Evolutionary conservation across 2,113 vertebrate species (phyloP).

Genomic region (Amia ocellicauda): DNA sequence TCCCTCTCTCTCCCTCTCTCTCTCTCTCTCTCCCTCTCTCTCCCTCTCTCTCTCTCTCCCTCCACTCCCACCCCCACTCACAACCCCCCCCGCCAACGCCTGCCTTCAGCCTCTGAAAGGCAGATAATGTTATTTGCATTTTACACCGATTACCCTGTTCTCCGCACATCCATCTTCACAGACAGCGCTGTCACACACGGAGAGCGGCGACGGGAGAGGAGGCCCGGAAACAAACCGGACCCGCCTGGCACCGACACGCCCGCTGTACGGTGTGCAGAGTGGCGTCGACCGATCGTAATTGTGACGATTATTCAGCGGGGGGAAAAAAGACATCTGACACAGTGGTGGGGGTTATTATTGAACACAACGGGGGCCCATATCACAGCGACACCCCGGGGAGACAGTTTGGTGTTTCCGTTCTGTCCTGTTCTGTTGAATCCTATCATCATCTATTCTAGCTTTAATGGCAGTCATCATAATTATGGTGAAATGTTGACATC

Average conservation of each 20-base stretch:
- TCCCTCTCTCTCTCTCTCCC: neutral
- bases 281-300: no score
- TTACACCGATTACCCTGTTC: neutral
- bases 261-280: neutral
- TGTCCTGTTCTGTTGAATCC: no score
- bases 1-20: constrained; percentile 8
- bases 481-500: no score
- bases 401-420: no score
- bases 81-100: neutral
- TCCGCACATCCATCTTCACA: neutral
- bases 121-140: constrained; percentile 7
- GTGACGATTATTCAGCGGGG: no score
- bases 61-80: neutral
- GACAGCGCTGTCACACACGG: neutral
- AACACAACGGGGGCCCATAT: no score
- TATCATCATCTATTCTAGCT: no score
- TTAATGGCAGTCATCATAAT: no score
- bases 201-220: neutral
- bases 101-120: constrained; percentile 23
- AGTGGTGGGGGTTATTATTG: no score
- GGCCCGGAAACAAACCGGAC: neutral
- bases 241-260: neutral
- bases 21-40: constrained; percentile 32
- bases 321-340: no score
- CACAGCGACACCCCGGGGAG: no score